A percentile compares a stretch with the other conserved stretches of the same genome.
Evolutionary conservation across 2,888 invertebrate genomes (phyloP).

Genomic region (Muscina levida): DNA sequence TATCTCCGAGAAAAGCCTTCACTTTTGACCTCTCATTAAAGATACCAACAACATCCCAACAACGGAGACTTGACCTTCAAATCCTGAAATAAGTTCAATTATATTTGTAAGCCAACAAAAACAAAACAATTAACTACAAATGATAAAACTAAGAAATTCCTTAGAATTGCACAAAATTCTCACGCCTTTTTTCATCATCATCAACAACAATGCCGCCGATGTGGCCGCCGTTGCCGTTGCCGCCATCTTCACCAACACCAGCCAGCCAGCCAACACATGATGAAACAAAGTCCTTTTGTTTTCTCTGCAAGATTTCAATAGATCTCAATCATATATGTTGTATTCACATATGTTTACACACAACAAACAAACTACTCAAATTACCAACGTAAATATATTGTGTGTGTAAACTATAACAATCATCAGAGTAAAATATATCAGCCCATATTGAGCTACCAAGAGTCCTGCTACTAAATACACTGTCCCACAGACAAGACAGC

Average conservation of each 20-base stretch:
- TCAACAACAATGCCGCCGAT: not conserved
- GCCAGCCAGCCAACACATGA: slow-evolving; percentile 11
- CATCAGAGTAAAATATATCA: no score
- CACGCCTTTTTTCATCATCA: slow-evolving; percentile 64
- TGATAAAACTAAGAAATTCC: slow-evolving; percentile 45
- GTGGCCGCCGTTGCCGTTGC: not conserved
- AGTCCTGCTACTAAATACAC: slow-evolving; percentile 39
- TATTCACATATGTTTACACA: slow-evolving; percentile 49
- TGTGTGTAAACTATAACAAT: slow-evolving; percentile 34
- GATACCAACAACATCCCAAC: no score
- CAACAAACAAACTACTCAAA: slow-evolving; percentile 61
- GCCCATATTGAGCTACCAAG: no score
- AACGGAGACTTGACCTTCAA: no score
- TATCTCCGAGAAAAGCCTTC: no score
- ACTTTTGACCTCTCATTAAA: no score
- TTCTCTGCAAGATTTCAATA: slow-evolving; percentile 55
- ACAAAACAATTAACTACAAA: slow-evolving; percentile 27
- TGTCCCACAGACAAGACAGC: slow-evolving; percentile 52
- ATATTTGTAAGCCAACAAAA: slow-evolving; percentile 2
- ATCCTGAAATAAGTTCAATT: slow-evolving; percentile 4
- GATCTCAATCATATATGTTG: slow-evolving; percentile 53
- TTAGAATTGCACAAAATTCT: slow-evolving; percentile 60
- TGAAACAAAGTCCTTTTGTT: not conserved
- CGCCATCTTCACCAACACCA: not conserved
- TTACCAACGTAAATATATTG: slow-evolving; percentile 54